Evolutionary conservation across 2,113 vertebrate species (phyloP).

Genomic region (Candoia aspera): DNA sequence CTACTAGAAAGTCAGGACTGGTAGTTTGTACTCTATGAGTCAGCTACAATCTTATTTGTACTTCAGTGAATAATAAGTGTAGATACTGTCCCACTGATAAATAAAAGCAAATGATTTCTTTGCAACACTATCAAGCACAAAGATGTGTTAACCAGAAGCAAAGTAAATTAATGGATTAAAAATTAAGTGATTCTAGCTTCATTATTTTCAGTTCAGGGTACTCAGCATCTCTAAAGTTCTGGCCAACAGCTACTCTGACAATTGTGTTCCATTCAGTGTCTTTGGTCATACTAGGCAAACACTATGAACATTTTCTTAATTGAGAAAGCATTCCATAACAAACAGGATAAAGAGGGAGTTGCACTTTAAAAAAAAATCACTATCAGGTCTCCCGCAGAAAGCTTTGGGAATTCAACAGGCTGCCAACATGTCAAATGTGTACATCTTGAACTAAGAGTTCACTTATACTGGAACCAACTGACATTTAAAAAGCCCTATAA

Average conservation of each 20-base stretch:
- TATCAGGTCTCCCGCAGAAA: constrained; percentile 28
- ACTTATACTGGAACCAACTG: constrained; percentile 14
- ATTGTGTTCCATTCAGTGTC: not conserved
- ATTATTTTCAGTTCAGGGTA: not conserved
- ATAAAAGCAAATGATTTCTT: not conserved
- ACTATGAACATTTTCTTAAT: not conserved
- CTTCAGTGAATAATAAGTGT: not conserved
- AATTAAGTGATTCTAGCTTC: not conserved
- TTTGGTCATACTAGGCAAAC: not conserved
- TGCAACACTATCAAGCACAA: not conserved
- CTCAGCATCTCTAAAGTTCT: not conserved
- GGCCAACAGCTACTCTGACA: not conserved
- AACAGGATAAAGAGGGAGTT: constrained; percentile 11
- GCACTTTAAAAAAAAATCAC: not conserved
- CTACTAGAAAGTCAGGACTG: not conserved
- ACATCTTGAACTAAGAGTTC: constrained; percentile 15
- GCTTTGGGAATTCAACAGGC: not conserved
- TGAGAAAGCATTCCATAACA: not conserved
- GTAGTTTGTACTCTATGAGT: not conserved
- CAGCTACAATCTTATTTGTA: not conserved
- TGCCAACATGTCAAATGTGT: not conserved
- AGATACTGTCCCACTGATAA: not conserved
- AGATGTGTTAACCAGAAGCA: not conserved
- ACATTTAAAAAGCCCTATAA: not conserved
- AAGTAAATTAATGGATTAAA: constrained; percentile 16